Conservation (phyloP, 2,797 vertebrate species). For the Phrynocephalus guinanensis region DNA sequence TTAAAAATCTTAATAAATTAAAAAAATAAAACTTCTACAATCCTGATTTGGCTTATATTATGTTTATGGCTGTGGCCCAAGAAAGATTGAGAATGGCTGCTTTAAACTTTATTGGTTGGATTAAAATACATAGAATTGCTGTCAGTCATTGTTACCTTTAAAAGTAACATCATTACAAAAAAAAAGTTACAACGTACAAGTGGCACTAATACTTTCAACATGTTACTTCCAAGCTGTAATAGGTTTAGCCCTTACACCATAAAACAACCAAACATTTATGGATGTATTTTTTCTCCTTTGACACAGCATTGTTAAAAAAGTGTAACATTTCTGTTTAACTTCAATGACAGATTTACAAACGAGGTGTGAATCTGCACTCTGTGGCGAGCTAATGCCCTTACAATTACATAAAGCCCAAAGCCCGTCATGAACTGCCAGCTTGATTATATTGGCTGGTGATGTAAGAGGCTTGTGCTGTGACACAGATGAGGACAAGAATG, state of each 20-base stretch:
- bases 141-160: no score
- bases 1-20: no score
- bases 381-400: slow-evolving; percentile 7
- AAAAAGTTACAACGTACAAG: no score
- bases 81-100: no score
- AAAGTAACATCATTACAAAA: no score
- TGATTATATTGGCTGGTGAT: slow-evolving; percentile 30
- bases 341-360: not conserved
- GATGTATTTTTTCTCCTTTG: not conserved
- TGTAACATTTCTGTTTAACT: not conserved
- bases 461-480: slow-evolving; percentile 23
- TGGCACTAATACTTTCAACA: not conserved
- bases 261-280: not conserved
- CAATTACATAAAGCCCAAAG: slow-evolving; percentile 30
- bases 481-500: slow-evolving; percentile 6
- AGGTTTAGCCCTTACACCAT: not conserved
- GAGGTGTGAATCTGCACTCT: not conserved
- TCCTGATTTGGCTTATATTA: no score
- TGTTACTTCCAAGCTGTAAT: not conserved
- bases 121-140: no score
- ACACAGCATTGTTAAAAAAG: not conserved
- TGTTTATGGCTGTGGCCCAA: no score
- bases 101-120: no score
- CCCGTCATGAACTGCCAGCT: slow-evolving; percentile 1
- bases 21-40: no score